These are phyloP conservation scores for Lepidurus packardi DNA, from an alignment of 1,140 invertebrate genomes.

Conservation along the genomic window DNA sequence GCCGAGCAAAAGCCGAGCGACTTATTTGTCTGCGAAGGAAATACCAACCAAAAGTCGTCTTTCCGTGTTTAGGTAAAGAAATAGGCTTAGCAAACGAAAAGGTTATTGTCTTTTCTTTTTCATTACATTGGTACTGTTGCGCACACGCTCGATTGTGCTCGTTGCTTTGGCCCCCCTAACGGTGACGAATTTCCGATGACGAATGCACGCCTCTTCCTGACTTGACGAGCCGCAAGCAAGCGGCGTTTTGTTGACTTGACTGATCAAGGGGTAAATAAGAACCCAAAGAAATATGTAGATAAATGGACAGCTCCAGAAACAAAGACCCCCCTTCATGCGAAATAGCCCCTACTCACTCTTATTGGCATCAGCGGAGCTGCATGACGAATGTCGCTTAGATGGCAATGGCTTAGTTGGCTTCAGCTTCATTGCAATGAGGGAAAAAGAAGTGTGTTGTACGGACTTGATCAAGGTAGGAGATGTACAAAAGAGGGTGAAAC, in stretches of 20 bases:
- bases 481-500: neutral
- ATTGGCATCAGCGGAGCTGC: neutral
- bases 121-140: neutral
- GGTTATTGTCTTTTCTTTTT: neutral
- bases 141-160: neutral
- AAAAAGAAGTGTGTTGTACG: neutral
- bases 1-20: too few relatives aligned
- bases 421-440: neutral
- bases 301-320: neutral
- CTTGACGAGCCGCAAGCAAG: neutral
- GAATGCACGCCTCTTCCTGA: neutral
- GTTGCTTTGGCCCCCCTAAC: neutral
- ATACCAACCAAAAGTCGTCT: too few relatives aligned
- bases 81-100: too few relatives aligned
- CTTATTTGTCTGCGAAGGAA: too few relatives aligned
- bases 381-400: neutral
- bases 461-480: neutral
- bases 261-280: neutral
- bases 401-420: too few relatives aligned
- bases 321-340: neutral
- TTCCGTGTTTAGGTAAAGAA: too few relatives aligned
- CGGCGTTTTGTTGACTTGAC: neutral
- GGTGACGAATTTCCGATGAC: neutral
- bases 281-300: neutral
- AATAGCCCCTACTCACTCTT: neutral